Evolutionary conservation across 2,888 invertebrate species (phyloP).

Genomic region (Philaethria dido): DNA sequence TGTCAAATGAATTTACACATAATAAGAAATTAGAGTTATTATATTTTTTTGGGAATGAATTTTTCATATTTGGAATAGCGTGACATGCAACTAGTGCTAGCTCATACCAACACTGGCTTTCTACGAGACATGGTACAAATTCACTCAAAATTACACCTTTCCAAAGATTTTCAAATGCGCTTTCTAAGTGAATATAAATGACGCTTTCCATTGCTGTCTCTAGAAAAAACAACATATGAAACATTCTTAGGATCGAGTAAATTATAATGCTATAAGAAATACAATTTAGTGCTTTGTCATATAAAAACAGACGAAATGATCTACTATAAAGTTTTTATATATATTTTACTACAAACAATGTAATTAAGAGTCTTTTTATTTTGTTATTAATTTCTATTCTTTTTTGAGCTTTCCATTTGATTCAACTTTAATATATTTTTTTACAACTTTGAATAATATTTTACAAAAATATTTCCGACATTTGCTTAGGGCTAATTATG

Average conservation of each 20-base stretch:
- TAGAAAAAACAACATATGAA: neutral
- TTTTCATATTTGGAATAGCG: neutral
- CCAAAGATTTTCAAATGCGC: conserved; percentile 29
- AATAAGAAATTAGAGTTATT: neutral
- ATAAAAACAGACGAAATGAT: neutral
- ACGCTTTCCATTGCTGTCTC: conserved; percentile 12
- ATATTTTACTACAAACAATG: no score
- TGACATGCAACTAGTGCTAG: conserved; percentile 14
- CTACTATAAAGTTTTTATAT: neutral
- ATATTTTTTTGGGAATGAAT: neutral
- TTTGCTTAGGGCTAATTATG: no score
- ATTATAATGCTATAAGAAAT: neutral
- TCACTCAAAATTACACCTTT: conserved; percentile 31
- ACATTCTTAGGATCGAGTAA: neutral
- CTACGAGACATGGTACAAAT: conserved; percentile 27
- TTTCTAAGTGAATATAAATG: conserved; percentile 26
- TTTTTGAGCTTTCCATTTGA: no score
- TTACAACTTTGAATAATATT: no score
- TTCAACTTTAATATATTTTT: no score
- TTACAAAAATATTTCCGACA: no score
- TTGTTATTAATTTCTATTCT: no score
- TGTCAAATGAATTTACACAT: no score
- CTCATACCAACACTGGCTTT: conserved; percentile 11
- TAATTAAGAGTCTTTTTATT: no score
- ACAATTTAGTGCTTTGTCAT: neutral